These are phyloP conservation scores for Oxystoma pomonae DNA, from an alignment of 2,888 invertebrate genomes.

Conservation along the genomic window DNA sequence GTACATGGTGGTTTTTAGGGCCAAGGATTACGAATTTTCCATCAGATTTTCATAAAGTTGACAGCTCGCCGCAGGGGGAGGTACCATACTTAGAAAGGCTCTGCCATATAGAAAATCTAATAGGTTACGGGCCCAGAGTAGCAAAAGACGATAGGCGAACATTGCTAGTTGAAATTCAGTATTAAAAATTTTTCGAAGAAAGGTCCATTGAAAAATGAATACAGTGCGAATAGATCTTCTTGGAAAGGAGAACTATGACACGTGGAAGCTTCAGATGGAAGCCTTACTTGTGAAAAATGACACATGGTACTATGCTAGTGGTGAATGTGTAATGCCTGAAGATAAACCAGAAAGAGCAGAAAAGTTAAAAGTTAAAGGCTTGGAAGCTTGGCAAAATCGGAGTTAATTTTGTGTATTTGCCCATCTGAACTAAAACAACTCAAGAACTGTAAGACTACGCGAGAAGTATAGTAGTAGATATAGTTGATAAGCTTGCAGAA, in stretches of 20 bases:
- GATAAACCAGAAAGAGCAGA: constrained; percentile 3
- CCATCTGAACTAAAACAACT: constrained; percentile 37
- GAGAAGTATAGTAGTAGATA: constrained; percentile 40
- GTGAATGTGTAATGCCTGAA: constrained; percentile 3
- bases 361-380: background rate
- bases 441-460: constrained; percentile 35
- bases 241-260: constrained; percentile 23
- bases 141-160: background rate
- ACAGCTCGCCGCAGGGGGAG: too few relatives aligned
- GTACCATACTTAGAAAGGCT: too few relatives aligned
- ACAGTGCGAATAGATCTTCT: constrained; percentile 14
- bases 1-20: too few relatives aligned
- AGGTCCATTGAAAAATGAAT: background rate
- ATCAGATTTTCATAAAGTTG: too few relatives aligned
- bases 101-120: too few relatives aligned
- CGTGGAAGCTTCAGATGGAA: constrained; percentile 25
- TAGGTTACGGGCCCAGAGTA: constrained; percentile 12
- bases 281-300: constrained; percentile 23
- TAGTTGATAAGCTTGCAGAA: constrained; percentile 38
- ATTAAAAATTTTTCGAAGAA: background rate
- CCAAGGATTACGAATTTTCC: too few relatives aligned
- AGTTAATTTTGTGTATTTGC: constrained; percentile 28
- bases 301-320: constrained; percentile 20
- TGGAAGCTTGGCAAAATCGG: constrained; percentile 24
- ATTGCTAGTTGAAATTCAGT: background rate